Evolutionary conservation across 2,113 vertebrate species (phyloP), one percentile per base, ranked within the genome.

Genomic region (Halcyon senegalensis): DNA sequence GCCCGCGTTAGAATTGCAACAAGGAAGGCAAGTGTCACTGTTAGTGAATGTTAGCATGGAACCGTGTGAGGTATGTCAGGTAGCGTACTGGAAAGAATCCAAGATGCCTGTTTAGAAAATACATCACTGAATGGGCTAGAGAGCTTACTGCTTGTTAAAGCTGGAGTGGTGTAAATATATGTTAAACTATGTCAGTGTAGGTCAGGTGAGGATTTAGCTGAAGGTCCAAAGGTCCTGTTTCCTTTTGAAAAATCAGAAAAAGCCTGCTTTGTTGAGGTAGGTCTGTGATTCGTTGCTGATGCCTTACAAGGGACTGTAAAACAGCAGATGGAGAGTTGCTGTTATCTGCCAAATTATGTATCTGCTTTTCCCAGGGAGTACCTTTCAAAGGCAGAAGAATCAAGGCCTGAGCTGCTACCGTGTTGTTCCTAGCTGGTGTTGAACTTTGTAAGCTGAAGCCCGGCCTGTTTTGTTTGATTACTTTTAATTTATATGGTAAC

Each of bases 1-100:
- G 25, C 3, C 2, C 13, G 0, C 17, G 30, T 60, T 69, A 10
- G 30, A 35, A 15, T 9, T n/a, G 55, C 70, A 9, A 0, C 21
- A 24, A 28, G 37, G 31, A 51, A 59, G 37, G 19, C n/a, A 18
- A 2, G 24, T 24, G 33, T 39, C 67, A 1, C 13, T 62, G 33
- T 27, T n/a, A 5, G 37, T 44, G 46, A 64, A 24, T 24, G 10
- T 1, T 16, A 3, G 10, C 16, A 7, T 16, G 9, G 51, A 30
- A 10, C n/a, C 10, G 0, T 41, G 2, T 16, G 37, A 20, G 48
- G 11, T 58, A 31, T 79, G 27, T 4, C 39, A 9, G 30, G 30
- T 12, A 25, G 16, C 5, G 7, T 41, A 4, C 9, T 60, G 30
- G 8, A 39, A 59, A 13, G 30, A 13, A 14, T 28, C 41, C 51